These are phyloP conservation scores for Dromaius novaehollandiae DNA, from an alignment of 2,113 vertebrate species.

Conservation along the genomic window DNA sequence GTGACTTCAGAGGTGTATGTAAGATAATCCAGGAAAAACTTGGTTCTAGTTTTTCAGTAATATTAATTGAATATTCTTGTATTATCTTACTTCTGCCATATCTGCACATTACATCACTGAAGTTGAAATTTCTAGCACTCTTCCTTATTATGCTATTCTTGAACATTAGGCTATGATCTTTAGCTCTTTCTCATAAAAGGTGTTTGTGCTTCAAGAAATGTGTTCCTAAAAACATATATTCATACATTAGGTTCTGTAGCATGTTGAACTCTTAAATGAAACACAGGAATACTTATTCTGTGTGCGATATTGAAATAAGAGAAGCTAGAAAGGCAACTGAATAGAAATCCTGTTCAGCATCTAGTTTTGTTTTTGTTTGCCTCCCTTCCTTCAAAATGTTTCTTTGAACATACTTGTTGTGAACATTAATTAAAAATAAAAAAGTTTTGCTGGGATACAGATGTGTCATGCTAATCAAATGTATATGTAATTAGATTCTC, in stretches of 20 bases:
- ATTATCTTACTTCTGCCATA: not conserved
- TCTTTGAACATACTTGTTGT: not conserved
- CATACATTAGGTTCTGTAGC: not conserved
- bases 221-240: not conserved
- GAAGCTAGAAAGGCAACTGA: not conserved
- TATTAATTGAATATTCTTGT: not conserved
- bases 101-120: not conserved
- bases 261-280: not conserved
- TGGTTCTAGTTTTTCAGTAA: not conserved
- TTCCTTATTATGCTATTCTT: not conserved
- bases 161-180: not conserved
- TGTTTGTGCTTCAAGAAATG: not conserved
- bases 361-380: not conserved
- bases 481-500: constrained; percentile 86
- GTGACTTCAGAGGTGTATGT: not conserved
- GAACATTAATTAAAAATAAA: not conserved
- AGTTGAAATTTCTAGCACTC: not conserved
- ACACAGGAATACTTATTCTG: not conserved
- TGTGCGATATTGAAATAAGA: not conserved
- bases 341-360: not conserved
- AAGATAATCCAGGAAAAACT: not conserved
- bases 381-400: not conserved
- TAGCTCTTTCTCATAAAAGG: not conserved
- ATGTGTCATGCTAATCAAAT: constrained; percentile 17
- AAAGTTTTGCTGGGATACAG: not conserved